Conservation (phyloP, 1,140 invertebrate genomes). For the Leptinotarsa texana region DNA sequence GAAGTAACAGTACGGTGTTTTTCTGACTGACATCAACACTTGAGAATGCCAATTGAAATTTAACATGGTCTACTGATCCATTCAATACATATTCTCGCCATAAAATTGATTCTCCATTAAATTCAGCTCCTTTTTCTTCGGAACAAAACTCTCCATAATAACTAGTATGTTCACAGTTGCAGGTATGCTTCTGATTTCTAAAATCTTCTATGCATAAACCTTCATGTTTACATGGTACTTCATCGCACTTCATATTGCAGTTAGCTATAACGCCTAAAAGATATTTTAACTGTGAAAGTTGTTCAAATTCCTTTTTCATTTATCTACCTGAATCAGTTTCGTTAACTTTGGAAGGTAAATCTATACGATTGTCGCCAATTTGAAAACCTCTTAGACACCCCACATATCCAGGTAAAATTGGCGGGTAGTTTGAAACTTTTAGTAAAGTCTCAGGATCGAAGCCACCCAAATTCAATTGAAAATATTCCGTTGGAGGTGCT, state of each 20-base stretch:
- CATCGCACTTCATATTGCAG: slow-evolving; percentile 88
- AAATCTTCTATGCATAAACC: slow-evolving; percentile 90
- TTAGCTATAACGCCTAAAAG: slow-evolving; percentile 71
- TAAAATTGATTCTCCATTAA: slow-evolving; percentile 81
- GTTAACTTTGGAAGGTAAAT: slow-evolving; percentile 73
- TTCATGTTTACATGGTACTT: slow-evolving; percentile 83
- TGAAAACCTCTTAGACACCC: slow-evolving; percentile 88
- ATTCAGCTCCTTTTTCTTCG: slow-evolving; percentile 84
- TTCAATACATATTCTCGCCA: slow-evolving; percentile 74
- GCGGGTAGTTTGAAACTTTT: slow-evolving; percentile 61
- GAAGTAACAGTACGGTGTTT: slow-evolving; percentile 73
- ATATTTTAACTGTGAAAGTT: background rate
- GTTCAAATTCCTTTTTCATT: slow-evolving; percentile 14
- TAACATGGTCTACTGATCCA: slow-evolving; percentile 72
- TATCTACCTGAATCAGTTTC: slow-evolving; percentile 67
- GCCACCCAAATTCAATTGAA: slow-evolving; percentile 87
- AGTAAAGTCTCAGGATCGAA: slow-evolving; percentile 76
- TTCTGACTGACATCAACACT: slow-evolving; percentile 74
- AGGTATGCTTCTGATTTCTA: slow-evolving; percentile 78
- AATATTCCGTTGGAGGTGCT: slow-evolving; percentile 81
- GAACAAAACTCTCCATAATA: slow-evolving; percentile 80
- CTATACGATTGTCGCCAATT: slow-evolving; percentile 78
- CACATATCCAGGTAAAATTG: slow-evolving; percentile 74
- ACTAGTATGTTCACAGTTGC: slow-evolving; percentile 86
- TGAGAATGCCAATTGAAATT: slow-evolving; percentile 81